Evolutionary conservation across 2,888 invertebrate species (phyloP).

Genomic region (Trichopoda pennipes): DNA sequence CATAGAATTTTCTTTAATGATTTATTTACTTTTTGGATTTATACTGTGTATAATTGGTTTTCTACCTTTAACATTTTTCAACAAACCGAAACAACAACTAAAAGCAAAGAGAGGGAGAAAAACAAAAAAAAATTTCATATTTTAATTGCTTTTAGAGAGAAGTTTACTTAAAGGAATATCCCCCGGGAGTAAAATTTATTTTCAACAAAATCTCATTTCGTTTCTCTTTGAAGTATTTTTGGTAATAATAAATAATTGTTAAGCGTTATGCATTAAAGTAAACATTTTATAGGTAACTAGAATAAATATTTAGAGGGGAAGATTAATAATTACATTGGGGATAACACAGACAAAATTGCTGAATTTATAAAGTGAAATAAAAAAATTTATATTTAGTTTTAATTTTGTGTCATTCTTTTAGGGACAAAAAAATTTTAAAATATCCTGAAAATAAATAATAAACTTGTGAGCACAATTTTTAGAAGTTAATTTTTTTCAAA

Average conservation of each 20-base stretch:
- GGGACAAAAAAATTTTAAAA: too few relatives aligned
- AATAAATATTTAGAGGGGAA: not conserved
- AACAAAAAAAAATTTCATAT: constrained; percentile 73
- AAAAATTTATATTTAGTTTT: too few relatives aligned
- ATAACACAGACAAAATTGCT: not conserved
- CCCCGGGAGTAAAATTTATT: constrained; percentile 42
- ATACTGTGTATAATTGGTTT: not conserved
- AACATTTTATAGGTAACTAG: constrained; percentile 44
- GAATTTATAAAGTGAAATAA: not conserved
- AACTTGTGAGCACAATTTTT: not conserved
- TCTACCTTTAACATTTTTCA: not conserved
- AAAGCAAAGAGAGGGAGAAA: not conserved
- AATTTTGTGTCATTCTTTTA: too few relatives aligned
- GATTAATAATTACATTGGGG: constrained; percentile 35
- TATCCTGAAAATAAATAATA: not conserved
- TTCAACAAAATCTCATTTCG: constrained; percentile 64
- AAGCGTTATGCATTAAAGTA: constrained; percentile 52
- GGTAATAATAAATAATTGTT: constrained; percentile 55
- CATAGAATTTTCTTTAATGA: not conserved
- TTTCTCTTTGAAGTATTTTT: constrained; percentile 73
- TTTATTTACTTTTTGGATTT: constrained; percentile 52
- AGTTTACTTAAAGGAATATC: constrained; percentile 33
- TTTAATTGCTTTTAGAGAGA: constrained; percentile 77
- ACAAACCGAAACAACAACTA: constrained; percentile 70
- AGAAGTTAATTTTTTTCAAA: not conserved